Evolutionary conservation across 1,140 invertebrate species (phyloP).

Genomic region (Pachyrhynchus sulphureomaculatus): DNA sequence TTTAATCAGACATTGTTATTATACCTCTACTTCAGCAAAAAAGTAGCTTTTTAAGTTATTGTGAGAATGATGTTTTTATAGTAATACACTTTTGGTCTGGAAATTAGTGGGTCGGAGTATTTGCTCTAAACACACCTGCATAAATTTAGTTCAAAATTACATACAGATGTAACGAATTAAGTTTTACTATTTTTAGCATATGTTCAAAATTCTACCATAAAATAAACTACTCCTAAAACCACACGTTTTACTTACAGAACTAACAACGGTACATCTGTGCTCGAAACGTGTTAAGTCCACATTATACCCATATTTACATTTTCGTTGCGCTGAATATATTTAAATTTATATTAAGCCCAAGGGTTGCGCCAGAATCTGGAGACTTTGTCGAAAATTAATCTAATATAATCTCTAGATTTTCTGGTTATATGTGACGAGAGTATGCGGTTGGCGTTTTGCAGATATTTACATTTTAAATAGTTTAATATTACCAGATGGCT

Average conservation of each 20-base stretch:
- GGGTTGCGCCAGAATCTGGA: neutral
- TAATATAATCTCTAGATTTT: constrained; percentile 3
- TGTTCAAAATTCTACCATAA: neutral
- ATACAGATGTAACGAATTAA: too few relatives aligned
- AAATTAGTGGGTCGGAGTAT: too few relatives aligned
- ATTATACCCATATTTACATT: constrained; percentile 8
- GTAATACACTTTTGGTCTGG: too few relatives aligned
- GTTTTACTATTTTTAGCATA: too few relatives aligned
- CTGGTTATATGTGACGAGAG: neutral
- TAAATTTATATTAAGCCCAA: constrained; percentile 4
- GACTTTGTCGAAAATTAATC: constrained; percentile 4
- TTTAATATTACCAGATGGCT: neutral
- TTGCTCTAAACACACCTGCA: too few relatives aligned
- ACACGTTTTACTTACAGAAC: constrained; percentile 1
- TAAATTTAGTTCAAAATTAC: too few relatives aligned
- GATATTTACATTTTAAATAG: constrained; percentile 6
- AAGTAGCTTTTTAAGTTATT: too few relatives aligned
- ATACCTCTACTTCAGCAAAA: too few relatives aligned
- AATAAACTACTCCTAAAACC: neutral
- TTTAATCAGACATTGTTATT: too few relatives aligned
- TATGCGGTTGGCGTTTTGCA: neutral
- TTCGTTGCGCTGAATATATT: constrained; percentile 3
- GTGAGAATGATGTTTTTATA: too few relatives aligned
- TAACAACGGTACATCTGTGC: neutral
- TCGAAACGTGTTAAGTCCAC: constrained; percentile 1